Evolutionary conservation across 2,113 vertebrate genomes (phyloP).

Genomic region (Cercopithecus mona): DNA sequence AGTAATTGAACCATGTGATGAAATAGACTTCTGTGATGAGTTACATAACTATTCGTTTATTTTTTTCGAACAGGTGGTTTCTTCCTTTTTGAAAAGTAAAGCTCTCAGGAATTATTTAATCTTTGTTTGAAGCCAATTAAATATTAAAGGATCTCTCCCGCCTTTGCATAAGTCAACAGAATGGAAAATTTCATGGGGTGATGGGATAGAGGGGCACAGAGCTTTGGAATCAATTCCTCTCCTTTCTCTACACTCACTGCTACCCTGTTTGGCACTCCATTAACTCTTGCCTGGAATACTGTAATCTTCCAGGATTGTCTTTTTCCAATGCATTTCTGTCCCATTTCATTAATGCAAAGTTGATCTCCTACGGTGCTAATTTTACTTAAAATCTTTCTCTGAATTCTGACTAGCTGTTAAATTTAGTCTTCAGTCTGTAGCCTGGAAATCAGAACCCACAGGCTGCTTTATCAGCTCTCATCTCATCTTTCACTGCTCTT

Average conservation of each 20-base stretch:
- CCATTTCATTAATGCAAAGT: not conserved
- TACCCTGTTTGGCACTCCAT: not conserved
- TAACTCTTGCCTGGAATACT: not conserved
- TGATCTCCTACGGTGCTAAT: not conserved
- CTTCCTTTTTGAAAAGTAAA: constrained; percentile 39
- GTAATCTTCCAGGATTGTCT: not conserved
- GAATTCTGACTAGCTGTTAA: not conserved
- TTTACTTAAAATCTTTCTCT: not conserved
- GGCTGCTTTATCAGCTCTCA: not conserved
- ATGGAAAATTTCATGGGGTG: not conserved
- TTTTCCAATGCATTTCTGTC: not conserved
- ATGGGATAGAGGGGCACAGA: not conserved
- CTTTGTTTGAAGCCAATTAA: constrained; percentile 33
- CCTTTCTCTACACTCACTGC: not conserved
- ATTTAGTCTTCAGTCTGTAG: not conserved
- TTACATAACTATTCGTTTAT: not conserved
- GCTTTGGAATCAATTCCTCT: not conserved
- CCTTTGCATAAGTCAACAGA: not conserved
- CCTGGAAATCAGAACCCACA: not conserved
- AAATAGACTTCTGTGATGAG: not conserved
- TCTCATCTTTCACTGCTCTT: not conserved
- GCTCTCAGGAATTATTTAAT: not conserved
- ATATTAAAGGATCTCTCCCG: not conserved
- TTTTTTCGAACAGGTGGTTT: not conserved
- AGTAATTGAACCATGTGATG: not conserved